These are phyloP conservation scores for Drosophila quinaria DNA, from an alignment of 2,888 invertebrate genomes.

Conservation along the genomic window DNA sequence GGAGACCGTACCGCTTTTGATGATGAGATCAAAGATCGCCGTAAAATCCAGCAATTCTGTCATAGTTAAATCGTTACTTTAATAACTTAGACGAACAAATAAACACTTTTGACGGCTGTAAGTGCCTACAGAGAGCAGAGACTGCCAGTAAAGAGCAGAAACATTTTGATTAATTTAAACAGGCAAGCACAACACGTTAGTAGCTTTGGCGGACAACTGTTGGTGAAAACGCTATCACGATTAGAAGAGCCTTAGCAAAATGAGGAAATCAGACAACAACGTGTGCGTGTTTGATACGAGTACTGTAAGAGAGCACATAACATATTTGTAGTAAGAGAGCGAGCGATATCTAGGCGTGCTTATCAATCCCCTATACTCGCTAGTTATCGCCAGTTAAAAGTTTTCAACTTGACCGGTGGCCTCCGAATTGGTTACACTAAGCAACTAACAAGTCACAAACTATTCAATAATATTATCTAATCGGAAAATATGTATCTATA, in stretches of 20 bases:
- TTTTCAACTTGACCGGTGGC: slow-evolving; percentile 60
- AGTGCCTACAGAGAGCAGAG: slow-evolving; percentile 28
- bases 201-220: slow-evolving; percentile 57
- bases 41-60: slow-evolving; percentile 70
- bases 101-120: slow-evolving; percentile 26
- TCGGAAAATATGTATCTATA: slow-evolving; percentile 27
- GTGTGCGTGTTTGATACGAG: slow-evolving; percentile 48
- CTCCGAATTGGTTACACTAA: slow-evolving; percentile 50
- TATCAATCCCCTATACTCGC: slow-evolving; percentile 54
- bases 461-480: slow-evolving; percentile 40
- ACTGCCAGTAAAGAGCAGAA: slow-evolving; percentile 26
- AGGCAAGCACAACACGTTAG: slow-evolving; percentile 46
- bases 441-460: slow-evolving; percentile 2
- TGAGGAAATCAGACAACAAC: slow-evolving; percentile 33
- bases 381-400: slow-evolving; percentile 62
- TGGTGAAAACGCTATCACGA: slow-evolving; percentile 43
- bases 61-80: slow-evolving; percentile 46
- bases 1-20: slow-evolving; percentile 62
- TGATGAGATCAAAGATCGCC: slow-evolving; percentile 78
- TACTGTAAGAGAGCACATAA: slow-evolving; percentile 1
- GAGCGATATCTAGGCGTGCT: slow-evolving; percentile 39
- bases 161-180: slow-evolving; percentile 49
- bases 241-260: slow-evolving; percentile 37
- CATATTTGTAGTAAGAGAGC: slow-evolving; percentile 8
- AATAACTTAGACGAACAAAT: slow-evolving; percentile 15